Evolutionary conservation across 2,888 invertebrate species (phyloP).

Genomic region (Tholera decimalis): DNA sequence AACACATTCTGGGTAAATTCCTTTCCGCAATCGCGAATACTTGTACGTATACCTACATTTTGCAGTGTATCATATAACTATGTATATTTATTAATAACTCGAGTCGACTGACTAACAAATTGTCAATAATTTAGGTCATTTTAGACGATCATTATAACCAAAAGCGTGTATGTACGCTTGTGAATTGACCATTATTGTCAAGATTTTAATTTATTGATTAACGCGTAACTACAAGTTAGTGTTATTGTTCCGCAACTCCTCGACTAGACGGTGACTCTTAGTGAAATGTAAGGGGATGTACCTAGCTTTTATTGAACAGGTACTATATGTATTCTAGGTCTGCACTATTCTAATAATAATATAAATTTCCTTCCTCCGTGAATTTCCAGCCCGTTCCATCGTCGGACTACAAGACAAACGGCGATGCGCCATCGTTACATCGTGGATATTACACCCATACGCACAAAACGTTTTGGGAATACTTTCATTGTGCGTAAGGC

Average conservation of each 20-base stretch:
- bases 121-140: conserved; percentile 30
- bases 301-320: conserved; percentile 24
- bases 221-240: conserved; percentile 48
- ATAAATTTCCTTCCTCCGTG: no score
- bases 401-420: no score
- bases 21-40: conserved; percentile 41
- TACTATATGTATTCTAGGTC: no score
- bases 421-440: no score
- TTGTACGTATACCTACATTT: conserved; percentile 19
- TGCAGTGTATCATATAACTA: conserved; percentile 36
- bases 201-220: conserved; percentile 47
- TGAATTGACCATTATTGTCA: conserved; percentile 35
- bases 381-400: no score
- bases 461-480: no score
- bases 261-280: conserved; percentile 13
- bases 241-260: conserved; percentile 24
- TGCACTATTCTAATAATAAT: no score
- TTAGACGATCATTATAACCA: conserved; percentile 9
- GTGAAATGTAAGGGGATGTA: background rate
- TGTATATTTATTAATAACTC: conserved; percentile 8
- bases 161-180: conserved; percentile 8
- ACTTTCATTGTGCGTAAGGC: no score
- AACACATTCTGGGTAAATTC: conserved; percentile 28
- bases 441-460: no score
- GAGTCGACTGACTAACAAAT: conserved; percentile 22